A percentile compares a stretch with the other conserved stretches of the same genome.
phyloP scores from a whole-genome alignment of 1,140 invertebrate genomes.

The Dryas iulia region DNA sequence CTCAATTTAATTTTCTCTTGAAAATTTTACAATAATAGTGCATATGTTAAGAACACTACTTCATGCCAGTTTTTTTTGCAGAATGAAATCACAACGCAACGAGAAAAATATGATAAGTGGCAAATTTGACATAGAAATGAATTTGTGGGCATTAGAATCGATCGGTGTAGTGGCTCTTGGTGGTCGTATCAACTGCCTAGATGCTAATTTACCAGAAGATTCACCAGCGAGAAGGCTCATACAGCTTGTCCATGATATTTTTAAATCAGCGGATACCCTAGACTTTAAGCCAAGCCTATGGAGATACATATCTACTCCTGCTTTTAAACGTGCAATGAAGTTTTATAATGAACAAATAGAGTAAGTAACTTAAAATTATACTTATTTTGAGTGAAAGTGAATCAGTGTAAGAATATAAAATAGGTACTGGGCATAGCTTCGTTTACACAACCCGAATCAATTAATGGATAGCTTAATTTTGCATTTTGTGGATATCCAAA shows the following conservation, averaged over 20 bases:
- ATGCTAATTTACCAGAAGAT: slow-evolving; percentile 73
- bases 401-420: no score
- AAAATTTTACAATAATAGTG: neutral
- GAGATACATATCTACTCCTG: slow-evolving; percentile 82
- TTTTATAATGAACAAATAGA: slow-evolving; percentile 51
- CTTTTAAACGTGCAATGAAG: slow-evolving; percentile 80
- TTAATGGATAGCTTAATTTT: no score
- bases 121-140: slow-evolving; percentile 33
- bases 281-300: slow-evolving; percentile 84
- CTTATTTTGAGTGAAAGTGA: neutral
- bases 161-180: slow-evolving; percentile 80
- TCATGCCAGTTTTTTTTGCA: neutral
- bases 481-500: no score
- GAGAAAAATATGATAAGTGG: neutral
- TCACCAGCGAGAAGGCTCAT: slow-evolving; percentile 82
- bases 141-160: slow-evolving; percentile 6
- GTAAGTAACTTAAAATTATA: slow-evolving; percentile 29
- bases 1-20: neutral
- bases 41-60: neutral
- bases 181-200: slow-evolving; percentile 83
- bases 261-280: slow-evolving; percentile 81
- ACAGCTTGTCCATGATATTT: slow-evolving; percentile 82
- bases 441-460: no score
- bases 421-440: neutral
- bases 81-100: slow-evolving; percentile 6